phyloP scores from a whole-genome alignment of 2,113 vertebrate genomes.

The Platycercus adscitus region DNA sequence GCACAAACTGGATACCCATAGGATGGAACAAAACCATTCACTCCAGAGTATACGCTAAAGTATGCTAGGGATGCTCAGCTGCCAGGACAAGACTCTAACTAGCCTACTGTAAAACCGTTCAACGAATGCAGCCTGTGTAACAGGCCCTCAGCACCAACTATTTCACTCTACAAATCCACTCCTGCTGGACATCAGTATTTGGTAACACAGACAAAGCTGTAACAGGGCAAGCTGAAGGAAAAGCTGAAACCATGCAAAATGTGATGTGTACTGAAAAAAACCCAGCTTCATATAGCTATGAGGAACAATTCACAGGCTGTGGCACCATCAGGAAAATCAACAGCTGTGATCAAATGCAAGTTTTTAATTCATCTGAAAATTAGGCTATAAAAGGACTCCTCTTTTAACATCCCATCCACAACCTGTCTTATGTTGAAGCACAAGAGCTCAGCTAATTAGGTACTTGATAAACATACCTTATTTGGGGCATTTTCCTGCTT shows the following conservation, averaged over 20 bases:
- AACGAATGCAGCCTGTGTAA: not conserved
- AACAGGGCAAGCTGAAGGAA: not conserved
- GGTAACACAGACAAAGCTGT: not conserved
- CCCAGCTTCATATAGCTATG: not conserved
- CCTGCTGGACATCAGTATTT: not conserved
- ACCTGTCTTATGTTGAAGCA: conserved; percentile 51
- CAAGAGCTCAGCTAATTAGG: conserved; percentile 63
- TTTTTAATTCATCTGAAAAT: conserved; percentile 44
- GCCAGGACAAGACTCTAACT: not conserved
- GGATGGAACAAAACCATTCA: not conserved
- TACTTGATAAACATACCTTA: conserved; percentile 59
- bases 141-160: not conserved
- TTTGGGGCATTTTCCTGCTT: conserved; percentile 51
- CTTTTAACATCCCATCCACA: conserved; percentile 68
- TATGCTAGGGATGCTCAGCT: not conserved
- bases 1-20: not conserved
- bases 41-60: not conserved
- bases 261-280: not conserved
- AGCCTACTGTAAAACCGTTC: not conserved
- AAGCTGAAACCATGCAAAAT: not conserved
- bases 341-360: conserved; percentile 40
- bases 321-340: conserved; percentile 34
- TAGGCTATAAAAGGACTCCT: conserved; percentile 44
- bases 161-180: not conserved
- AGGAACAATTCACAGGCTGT: conserved; percentile 44